Base-by-base conservation (phyloP, 2,797 vertebrate species). In the Micrastur ruficollis region DNA sequence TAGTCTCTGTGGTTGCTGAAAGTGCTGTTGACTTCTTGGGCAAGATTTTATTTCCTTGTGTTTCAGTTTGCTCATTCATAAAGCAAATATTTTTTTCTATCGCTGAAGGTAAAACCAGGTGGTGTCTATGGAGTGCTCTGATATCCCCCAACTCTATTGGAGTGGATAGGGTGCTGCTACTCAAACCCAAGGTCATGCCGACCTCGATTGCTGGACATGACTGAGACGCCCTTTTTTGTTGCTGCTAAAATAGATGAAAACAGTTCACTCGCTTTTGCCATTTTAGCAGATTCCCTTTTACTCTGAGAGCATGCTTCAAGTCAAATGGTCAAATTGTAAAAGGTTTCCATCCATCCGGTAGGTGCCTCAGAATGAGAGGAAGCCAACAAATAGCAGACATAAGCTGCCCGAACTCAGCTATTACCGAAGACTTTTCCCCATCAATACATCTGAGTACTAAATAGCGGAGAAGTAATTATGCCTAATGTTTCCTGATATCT, bases 361-460 rank as follows among this genome's bases (percentile, higher is more conserved):
- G 65, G 22, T 55, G 50, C 61, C 78, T 92, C 38, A 55, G 78
- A 85, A 61, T 7, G 53, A 72, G 50, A 93, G 36, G 56, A 86
- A 78, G 72, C 49, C 89, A 75, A 31, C 66, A 79, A 58, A 11
- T 6, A 59, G 86, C 61, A 86, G 66, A 63, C 40, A 83, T 25
- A 58, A 70, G 42, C 62, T 65, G 53, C 73, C 53, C 3, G 0
- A 65, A 59, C 40, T 86, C 71, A 26, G 85, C 78, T 93, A 32
- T 94, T 95, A 91, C 79, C 68, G 90, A 90, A 16, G 42, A 93
- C 56, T 92, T 79, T 92, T 92, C 81, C 82, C 81, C 87, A 95
- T 97, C 97, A 88, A 66, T 61, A 93, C 95, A 90, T 79, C 93
- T 90, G 94, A 93, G 81, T n/a, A 84, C 53, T 93, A 96, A 96